Percentiles rank a stretch among this genome's conserved stretches.
Conservation (phyloP, 2,888 invertebrate genomes). For the Ernsta delagoae region DNA sequence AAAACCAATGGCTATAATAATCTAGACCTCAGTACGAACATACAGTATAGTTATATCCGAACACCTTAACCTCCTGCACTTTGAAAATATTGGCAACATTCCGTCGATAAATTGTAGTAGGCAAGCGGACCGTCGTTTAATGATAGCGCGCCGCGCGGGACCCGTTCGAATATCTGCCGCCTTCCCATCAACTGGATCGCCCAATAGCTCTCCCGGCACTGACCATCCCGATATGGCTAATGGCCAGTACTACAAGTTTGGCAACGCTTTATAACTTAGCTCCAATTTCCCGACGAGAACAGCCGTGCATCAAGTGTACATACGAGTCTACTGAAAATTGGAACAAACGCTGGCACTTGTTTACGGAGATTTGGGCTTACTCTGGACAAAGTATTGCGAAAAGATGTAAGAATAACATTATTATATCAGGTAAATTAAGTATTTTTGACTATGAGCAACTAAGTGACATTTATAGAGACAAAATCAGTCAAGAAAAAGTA, state of each 20-base stretch:
- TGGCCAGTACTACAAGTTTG: conserved; percentile 32
- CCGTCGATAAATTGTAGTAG: conserved; percentile 18
- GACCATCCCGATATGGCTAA: conserved; percentile 27
- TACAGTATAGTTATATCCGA: background rate
- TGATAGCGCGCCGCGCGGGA: conserved; percentile 18
- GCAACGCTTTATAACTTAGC: conserved; percentile 28
- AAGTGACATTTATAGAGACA: too few species aligned
- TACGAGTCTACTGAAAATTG: conserved; percentile 11
- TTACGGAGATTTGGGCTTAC: conserved; percentile 16
- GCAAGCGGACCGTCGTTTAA: conserved; percentile 9
- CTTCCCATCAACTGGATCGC: conserved; percentile 30
- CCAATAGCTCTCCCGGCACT: conserved; percentile 29
- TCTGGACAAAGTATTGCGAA: conserved; percentile 16
- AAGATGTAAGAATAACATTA: conserved; percentile 7
- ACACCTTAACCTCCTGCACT: background rate
- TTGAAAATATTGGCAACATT: conserved; percentile 29
- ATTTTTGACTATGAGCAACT: too few species aligned
- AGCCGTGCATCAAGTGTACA: conserved; percentile 12
- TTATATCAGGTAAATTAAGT: too few species aligned
- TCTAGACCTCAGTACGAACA: too few species aligned
- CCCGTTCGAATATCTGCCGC: conserved; percentile 25
- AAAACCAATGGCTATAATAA: too few species aligned
- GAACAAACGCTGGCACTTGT: conserved; percentile 30
- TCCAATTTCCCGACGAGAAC: conserved; percentile 16
- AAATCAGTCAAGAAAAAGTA: too few species aligned